These are phyloP conservation scores for Caenorhabditis sp. DNA, from an alignment of 2,888 invertebrate genomes.

Conservation along the genomic window DNA sequence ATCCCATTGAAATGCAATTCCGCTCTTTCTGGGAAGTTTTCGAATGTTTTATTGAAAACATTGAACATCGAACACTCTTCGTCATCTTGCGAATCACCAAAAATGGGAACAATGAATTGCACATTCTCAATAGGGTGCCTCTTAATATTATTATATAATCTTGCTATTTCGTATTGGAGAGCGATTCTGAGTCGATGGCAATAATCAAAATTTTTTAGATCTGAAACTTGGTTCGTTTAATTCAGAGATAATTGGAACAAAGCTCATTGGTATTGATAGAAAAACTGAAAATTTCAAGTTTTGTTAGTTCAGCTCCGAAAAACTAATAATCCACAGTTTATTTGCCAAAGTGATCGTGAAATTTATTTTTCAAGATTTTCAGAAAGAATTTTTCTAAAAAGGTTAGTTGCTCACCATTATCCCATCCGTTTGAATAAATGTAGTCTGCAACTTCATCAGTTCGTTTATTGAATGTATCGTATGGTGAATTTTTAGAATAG, in stretches of 20 bases:
- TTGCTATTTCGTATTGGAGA: neutral
- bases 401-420: too few relatives aligned
- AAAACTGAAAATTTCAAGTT: too few relatives aligned
- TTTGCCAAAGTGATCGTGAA: too few relatives aligned
- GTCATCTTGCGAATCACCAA: neutral
- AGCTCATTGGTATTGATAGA: too few relatives aligned
- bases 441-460: neutral
- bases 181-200: neutral
- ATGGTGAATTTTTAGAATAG: too few relatives aligned
- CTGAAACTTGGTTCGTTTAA: too few relatives aligned
- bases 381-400: too few relatives aligned
- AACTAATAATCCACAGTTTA: too few relatives aligned
- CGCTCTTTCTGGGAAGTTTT: neutral
- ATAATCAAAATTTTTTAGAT: neutral
- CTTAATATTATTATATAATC: neutral
- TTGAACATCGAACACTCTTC: neutral
- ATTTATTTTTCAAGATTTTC: too few relatives aligned
- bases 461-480: too few relatives aligned
- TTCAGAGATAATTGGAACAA: too few relatives aligned
- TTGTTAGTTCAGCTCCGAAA: too few relatives aligned
- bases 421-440: neutral
- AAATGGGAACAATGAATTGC: neutral
- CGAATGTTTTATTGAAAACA: neutral
- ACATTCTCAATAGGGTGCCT: neutral
- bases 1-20: neutral